These are phyloP conservation scores for Eutolmus rufibarbis DNA, from an alignment of 2,888 invertebrate genomes.

Conservation along the genomic window DNA sequence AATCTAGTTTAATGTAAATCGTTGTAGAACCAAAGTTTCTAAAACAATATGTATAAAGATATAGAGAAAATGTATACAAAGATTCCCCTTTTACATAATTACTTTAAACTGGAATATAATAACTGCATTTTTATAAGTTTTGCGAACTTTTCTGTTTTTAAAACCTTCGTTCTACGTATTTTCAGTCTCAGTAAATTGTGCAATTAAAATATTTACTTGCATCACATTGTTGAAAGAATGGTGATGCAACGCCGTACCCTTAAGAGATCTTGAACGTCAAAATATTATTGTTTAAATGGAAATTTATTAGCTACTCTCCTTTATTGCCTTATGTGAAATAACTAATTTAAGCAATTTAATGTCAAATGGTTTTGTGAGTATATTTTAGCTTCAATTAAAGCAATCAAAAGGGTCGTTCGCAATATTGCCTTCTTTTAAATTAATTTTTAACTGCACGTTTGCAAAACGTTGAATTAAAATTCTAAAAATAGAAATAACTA, in stretches of 20 bases:
- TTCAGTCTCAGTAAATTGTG: not conserved
- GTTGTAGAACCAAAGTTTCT: too few species aligned
- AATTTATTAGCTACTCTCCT: conserved; percentile 1
- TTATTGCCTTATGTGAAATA: not conserved
- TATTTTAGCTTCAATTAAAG: not conserved
- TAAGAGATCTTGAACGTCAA: not conserved
- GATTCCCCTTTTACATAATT: not conserved
- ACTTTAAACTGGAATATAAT: not conserved
- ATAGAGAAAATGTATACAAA: not conserved
- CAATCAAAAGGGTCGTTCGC: not conserved
- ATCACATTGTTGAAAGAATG: not conserved
- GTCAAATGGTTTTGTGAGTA: not conserved
- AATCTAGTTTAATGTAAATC: too few species aligned
- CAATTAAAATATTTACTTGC: not conserved
- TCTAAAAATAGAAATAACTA: not conserved
- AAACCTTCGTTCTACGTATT: not conserved
- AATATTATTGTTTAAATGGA: not conserved
- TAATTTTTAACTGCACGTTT: not conserved
- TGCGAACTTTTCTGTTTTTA: not conserved
- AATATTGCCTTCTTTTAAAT: not conserved
- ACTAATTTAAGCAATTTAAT: conserved; percentile 4
- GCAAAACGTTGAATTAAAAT: not conserved
- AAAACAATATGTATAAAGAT: too few species aligned
- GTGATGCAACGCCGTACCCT: not conserved
- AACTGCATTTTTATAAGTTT: not conserved